These are phyloP conservation scores for Colius striatus DNA, from an alignment of 2,113 vertebrate species.

Conservation along the genomic window DNA sequence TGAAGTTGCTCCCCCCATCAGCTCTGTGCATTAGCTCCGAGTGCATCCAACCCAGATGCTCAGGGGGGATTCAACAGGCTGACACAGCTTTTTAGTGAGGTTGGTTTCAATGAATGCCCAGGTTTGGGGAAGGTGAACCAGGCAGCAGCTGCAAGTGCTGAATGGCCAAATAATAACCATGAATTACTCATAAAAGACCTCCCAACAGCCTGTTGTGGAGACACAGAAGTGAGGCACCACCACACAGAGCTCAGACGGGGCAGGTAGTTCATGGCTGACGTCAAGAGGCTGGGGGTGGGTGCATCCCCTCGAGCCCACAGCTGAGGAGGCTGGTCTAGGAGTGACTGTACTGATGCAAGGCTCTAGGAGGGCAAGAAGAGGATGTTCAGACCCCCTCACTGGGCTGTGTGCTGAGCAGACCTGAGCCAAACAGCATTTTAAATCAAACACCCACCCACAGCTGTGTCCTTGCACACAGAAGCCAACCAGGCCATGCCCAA, in stretches of 20 bases:
- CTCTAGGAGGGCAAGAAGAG: neutral
- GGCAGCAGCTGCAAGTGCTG: neutral
- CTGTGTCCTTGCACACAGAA: neutral
- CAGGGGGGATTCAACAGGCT: fast-evolving
- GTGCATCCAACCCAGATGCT: neutral
- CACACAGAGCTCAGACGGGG: fast-evolving
- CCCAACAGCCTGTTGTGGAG: fast-evolving
- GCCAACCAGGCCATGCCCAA: neutral
- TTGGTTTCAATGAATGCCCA: neutral
- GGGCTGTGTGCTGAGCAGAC: neutral
- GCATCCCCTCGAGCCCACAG: neutral
- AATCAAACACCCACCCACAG: neutral
- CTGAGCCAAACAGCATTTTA: neutral
- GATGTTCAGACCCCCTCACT: neutral
- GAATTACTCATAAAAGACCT: neutral
- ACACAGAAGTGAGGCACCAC: neutral
- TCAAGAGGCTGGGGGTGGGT: neutral
- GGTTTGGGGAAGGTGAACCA: neutral
- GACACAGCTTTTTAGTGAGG: neutral
- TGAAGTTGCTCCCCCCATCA: neutral
- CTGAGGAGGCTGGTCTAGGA: neutral
- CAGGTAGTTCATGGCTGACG: neutral
- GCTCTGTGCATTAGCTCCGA: neutral
- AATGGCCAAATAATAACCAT: neutral
- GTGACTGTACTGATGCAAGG: fast-evolving